Evolutionary conservation across 2,113 vertebrate genomes (phyloP), one percentile per base, ranked within the genome.

Genomic region (Melanostigma gelatinosum): DNA sequence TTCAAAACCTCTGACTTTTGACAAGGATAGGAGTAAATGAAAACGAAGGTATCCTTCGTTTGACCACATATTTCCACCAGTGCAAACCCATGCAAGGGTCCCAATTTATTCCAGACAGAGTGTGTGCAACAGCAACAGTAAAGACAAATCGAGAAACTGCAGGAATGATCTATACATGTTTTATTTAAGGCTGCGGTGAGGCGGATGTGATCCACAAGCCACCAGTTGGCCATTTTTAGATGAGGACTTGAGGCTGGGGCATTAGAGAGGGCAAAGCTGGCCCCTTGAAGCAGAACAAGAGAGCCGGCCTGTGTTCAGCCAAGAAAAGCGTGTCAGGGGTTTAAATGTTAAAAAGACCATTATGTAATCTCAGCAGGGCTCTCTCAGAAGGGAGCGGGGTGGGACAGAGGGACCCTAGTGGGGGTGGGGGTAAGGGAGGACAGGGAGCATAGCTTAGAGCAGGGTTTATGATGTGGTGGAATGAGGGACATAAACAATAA

Each of bases 321-420:
- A 89, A 85, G 87, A 74, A 88, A 90, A 94, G 87, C 73, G 83
- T 91, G 91, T 90, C 74, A 84, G 80, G 78, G 85, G 74, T 91
- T 89, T 92, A 74, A 83, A 88, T 75, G 80, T 76, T 80, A 82
- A 86, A 91, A 87, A 80, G 65, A 63, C 27, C 66, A 64, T 94
- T 93, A 92, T 93, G 82, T 93, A 94, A 93, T 91, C 82, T 75
- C 89, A 88, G 77, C 81, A 85, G 81, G 75, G 69, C 70, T 82
- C 70, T 64, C 8, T 20, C 57, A 60, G 27, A 65, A 38, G 38
- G 66, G 46, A 46, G 48, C 8, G 70, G 42, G 42, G 18, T 67
- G 58, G 34, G 65, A 60, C 72, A 55, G 75, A 82, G 83, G 77
- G 72, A 48, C 60, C 54, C 27, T 44, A 66, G 57, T 50, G 38